phyloP scores from a whole-genome alignment of 1,140 invertebrate species.

The Oreohelix idahoensis region DNA sequence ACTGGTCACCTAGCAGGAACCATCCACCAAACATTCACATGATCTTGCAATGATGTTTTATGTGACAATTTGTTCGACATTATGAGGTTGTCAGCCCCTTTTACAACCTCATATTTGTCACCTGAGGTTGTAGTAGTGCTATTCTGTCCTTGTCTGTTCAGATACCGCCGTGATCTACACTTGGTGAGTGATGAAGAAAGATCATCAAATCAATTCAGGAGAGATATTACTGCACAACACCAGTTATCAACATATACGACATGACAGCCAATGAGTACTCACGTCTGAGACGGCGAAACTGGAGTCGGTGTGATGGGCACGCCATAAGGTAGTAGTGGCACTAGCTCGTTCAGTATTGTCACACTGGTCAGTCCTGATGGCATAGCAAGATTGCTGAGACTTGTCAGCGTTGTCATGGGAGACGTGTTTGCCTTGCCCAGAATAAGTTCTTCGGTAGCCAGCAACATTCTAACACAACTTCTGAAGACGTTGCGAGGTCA shows the following conservation, averaged over 20 bases:
- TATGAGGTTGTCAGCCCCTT: not conserved
- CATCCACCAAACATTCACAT: too few species aligned
- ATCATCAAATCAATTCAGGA: not conserved
- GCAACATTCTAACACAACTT: not conserved
- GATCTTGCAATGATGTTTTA: too few species aligned
- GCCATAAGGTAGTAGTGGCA: slow-evolving; percentile 1
- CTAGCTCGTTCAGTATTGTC: slow-evolving; percentile 9
- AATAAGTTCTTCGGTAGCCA: not conserved
- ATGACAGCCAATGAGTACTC: slow-evolving; percentile 3
- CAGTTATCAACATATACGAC: not conserved
- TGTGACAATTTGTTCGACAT: too few species aligned
- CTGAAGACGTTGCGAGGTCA: not conserved
- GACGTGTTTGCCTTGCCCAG: not conserved
- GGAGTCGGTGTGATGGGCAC: not conserved
- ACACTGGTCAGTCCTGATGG: not conserved
- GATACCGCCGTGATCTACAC: not conserved
- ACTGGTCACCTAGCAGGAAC: too few species aligned
- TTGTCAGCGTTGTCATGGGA: not conserved
- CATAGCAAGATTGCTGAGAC: not conserved
- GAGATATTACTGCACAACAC: not conserved
- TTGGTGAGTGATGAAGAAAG: not conserved
- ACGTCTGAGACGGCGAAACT: slow-evolving; percentile 24
- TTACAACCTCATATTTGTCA: too few species aligned
- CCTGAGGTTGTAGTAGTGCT: too few species aligned
- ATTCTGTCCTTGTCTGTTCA: too few species aligned